Base-by-base conservation (phyloP, 2,797 vertebrate species). In the Hyperoplus immaculatus region DNA sequence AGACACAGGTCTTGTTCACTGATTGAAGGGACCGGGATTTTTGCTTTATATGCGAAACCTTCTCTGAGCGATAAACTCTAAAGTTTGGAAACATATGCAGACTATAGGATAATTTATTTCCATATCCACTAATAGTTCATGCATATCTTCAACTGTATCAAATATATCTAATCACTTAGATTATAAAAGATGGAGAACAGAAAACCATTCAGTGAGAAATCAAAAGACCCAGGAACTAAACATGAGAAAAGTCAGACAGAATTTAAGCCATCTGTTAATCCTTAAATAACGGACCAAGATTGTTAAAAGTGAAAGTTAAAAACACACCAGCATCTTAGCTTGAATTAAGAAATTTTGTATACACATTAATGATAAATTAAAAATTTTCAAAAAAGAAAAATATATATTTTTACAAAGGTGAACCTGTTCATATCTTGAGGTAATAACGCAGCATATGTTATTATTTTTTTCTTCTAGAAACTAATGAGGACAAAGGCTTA, bases 1-100 rank as follows among this genome's bases (percentile, higher is more conserved):
- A 92, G 81, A 81, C 76, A 89, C 81, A 85, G 82, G 79, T 88
- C 81, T 91, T 79, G 69, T 85, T 90, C 85, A 72, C 61, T 71
- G 74, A 85, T 18, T 81, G 60, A 87, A 84, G 39, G 59, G 65
- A 80, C 65, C 65, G 57, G 72, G 77, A 81, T 86, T 81, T 82
- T 81, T 82, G 42, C 59, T 75, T 78, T 80, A 69, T 72, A 51
- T 51, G 57, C 74, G 67, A 59, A n/a, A 81, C 84, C 29, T 64
- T 78, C 57, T 80, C 42, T 70, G 53, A 71, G 60, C 50, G 43
- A 72, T 70, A 69, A 69, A 78, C 77, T 69, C 56, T 12, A 71
- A 29, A 72, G 56, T 83, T 79, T 66, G 29, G 60, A 76, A 75
- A 80, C 62, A 14, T 65, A 65, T 59, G 15, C 76, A 78, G 46